Conservation (phyloP, 2,888 invertebrate genomes). For the Temnothorax ravouxi region DNA sequence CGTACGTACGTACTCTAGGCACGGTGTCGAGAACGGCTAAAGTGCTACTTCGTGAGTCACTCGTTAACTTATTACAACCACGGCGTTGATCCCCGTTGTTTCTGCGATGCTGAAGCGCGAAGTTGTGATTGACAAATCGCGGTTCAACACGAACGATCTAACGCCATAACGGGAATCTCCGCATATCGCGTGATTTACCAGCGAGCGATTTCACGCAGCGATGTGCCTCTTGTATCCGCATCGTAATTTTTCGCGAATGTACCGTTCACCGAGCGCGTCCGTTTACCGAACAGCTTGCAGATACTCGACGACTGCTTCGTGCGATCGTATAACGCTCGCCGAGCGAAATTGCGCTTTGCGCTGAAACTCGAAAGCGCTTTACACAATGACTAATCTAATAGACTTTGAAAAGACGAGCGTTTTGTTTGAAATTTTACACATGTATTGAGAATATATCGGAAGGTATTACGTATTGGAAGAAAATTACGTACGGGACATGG, state of each 20-base stretch:
- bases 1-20: constrained; percentile 2
- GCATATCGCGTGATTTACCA: constrained; percentile 15
- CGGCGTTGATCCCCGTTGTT: constrained; percentile 46
- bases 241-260: background rate
- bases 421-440: background rate
- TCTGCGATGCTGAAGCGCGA: constrained; percentile 30
- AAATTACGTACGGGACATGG: background rate
- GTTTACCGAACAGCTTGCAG: background rate
- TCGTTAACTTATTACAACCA: constrained; percentile 52
- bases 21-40: constrained; percentile 33
- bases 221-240: background rate
- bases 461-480: constrained; percentile 2
- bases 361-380: background rate
- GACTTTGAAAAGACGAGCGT: background rate
- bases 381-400: background rate
- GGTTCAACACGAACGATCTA: constrained; percentile 11
- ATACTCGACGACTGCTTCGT: background rate
- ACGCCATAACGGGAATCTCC: background rate
- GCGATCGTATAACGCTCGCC: constrained; percentile 17
- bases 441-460: background rate
- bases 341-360: background rate
- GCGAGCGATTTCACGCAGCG: background rate
- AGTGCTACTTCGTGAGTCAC: constrained; percentile 59
- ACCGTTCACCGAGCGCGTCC: background rate
- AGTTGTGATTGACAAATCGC: constrained; percentile 50